Evolutionary conservation across 2,113 vertebrate genomes (phyloP).

Genomic region (Cranoglanis bouderius): DNA sequence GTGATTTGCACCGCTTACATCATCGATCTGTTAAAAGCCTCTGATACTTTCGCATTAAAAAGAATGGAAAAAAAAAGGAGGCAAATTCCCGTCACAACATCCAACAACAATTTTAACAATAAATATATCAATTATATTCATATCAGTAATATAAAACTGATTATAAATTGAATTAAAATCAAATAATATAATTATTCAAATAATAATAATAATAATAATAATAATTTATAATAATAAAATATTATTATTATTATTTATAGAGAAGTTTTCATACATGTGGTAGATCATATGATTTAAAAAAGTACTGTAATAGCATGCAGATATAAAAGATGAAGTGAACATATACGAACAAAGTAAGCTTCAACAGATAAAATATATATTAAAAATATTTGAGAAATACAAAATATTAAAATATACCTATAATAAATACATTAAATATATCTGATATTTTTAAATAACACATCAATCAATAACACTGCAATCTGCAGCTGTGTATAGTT

Average conservation of each 20-base stretch:
- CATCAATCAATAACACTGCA: neutral
- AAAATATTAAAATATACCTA: neutral
- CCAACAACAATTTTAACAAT: neutral
- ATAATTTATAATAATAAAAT: neutral
- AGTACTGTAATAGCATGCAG: neutral
- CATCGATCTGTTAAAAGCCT: neutral
- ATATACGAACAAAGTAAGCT: too few relatives aligned
- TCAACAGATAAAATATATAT: neutral
- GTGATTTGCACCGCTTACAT: neutral
- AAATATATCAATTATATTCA: neutral
- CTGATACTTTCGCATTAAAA: neutral
- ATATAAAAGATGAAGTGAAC: neutral
- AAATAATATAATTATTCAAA: neutral
- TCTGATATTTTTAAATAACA: neutral
- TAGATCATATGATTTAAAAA: neutral
- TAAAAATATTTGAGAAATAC: neutral
- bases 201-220: neutral
- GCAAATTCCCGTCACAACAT: neutral
- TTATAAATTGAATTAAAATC: neutral
- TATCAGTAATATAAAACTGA: neutral
- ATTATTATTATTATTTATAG: too few relatives aligned
- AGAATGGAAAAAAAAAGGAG: neutral
- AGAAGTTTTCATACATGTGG: neutral
- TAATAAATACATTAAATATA: neutral
- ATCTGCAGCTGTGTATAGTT: neutral